Evolutionary conservation across 2,113 vertebrate genomes (phyloP).

Genomic region (Callorhinus ursinus): DNA sequence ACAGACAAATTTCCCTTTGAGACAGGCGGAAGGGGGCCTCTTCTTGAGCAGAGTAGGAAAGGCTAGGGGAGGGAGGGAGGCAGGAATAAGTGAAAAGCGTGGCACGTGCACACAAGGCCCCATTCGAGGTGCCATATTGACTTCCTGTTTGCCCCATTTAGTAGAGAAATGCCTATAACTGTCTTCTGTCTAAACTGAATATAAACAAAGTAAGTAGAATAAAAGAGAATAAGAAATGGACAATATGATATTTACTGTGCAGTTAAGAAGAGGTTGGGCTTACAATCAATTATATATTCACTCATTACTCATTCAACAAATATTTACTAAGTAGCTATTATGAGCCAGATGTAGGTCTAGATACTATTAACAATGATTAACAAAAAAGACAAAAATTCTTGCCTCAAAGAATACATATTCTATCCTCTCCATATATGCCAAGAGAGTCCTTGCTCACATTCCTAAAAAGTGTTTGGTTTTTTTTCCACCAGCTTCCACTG

Average conservation of each 20-base stretch:
- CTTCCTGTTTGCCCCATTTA: background rate
- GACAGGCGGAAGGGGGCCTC: background rate
- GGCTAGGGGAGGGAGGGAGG: accelerated
- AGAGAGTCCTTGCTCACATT: background rate
- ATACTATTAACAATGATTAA: background rate
- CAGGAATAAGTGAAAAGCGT: background rate
- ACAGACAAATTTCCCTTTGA: background rate
- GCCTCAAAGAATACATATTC: background rate
- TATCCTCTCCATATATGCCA: background rate
- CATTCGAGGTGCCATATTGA: background rate
- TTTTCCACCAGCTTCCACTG: background rate
- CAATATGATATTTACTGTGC: background rate
- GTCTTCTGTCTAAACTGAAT: background rate
- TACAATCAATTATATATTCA: background rate
- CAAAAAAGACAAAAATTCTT: background rate
- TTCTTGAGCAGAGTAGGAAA: background rate
- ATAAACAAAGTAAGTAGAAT: constrained; percentile 17
- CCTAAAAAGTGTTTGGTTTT: background rate
- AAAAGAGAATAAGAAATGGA: background rate
- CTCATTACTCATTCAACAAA: background rate
- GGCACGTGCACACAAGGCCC: too few species aligned
- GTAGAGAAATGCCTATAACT: constrained; percentile 3
- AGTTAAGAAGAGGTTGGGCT: background rate
- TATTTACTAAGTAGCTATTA: background rate
- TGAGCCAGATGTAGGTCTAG: background rate